Base-by-base conservation (phyloP, 2,888 invertebrate genomes). In the Tachina lurida region DNA sequence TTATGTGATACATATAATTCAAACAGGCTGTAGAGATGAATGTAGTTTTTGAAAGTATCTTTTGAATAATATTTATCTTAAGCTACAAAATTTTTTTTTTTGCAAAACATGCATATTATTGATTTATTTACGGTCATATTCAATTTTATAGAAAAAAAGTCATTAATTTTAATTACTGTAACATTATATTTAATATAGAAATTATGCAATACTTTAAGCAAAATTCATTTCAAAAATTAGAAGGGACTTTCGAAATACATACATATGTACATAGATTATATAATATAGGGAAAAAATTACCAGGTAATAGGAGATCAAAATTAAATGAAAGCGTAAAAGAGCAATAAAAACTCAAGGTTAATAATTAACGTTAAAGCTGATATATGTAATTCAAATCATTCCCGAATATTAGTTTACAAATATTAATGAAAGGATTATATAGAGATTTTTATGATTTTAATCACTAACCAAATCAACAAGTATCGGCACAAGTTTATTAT, bases 241-340 rank as follows among this genome's bases (percentile, higher is more conserved):
- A 75, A 75, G 75, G 63, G 54, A 75, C 54, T 75, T 75, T 75
- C 63, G 43, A 63, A 74, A 63, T 19, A 8, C 8, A n/a, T n/a
- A n/a, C n/a, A n/a, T n/a, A n/a, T n/a, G n/a, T n/a, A n/a, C 22
- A 22, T 31, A 31, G 31, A 10, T 52, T 43, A 52, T 8, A 43
- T 54, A 65, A 45, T 10, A 67, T 13, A 13, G n/a, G 7, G 8
- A 39, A 39, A 8, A 47, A 63, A 9, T 2, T 31, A 31, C 31
- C 2, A 31, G 31, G 31, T 31, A 31, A 31, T 31, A 31, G 31
- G 31, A 31, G 31, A 31, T 43, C 5, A 10, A 12, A 17, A 17
- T 43, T 10, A 17, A 43, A 39, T 60, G 31, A 39, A 15, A 60
- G 2, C n/a, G 9, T 10, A 15, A 60, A 39, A 10, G 9, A 60